These are phyloP conservation scores for Pemphigus obesinymphae DNA, from an alignment of 1,140 invertebrate species.

Conservation along the genomic window DNA sequence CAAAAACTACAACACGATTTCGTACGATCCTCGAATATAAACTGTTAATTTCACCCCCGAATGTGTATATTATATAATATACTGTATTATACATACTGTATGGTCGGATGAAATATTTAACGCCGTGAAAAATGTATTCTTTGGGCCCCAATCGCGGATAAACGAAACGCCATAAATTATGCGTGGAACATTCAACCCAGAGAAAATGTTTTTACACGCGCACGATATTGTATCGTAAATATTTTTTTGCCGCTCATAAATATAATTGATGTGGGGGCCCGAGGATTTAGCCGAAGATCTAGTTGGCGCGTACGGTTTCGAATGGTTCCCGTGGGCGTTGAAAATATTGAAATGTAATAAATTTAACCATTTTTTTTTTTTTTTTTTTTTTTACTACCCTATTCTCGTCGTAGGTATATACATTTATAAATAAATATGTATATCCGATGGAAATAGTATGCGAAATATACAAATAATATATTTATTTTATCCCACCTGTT, in stretches of 20 bases:
- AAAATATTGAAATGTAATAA: slow-evolving; percentile 15
- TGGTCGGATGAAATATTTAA: neutral
- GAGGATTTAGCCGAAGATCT: neutral
- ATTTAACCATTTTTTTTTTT: neutral
- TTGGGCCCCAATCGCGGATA: neutral
- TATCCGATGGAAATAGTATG: too few relatives aligned
- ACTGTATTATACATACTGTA: too few relatives aligned
- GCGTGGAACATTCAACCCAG: neutral
- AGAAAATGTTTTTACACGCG: neutral
- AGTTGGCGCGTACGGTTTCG: neutral
- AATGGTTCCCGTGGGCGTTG: neutral
- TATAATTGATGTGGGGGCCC: neutral
- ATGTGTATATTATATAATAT: too few relatives aligned
- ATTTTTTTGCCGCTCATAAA: neutral
- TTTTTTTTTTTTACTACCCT: neutral
- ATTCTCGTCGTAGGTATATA: neutral
- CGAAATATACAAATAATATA: too few relatives aligned
- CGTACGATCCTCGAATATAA: too few relatives aligned
- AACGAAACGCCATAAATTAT: neutral
- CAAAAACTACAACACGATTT: too few relatives aligned
- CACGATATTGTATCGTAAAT: neutral
- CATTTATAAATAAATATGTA: neutral
- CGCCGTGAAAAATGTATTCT: neutral
- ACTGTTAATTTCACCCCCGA: too few relatives aligned
- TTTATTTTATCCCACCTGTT: neutral